Percentiles rank a stretch among this genome's conserved stretches.
Conservation (phyloP, 2,888 invertebrate genomes). For the Stenodera caucasica region DNA sequence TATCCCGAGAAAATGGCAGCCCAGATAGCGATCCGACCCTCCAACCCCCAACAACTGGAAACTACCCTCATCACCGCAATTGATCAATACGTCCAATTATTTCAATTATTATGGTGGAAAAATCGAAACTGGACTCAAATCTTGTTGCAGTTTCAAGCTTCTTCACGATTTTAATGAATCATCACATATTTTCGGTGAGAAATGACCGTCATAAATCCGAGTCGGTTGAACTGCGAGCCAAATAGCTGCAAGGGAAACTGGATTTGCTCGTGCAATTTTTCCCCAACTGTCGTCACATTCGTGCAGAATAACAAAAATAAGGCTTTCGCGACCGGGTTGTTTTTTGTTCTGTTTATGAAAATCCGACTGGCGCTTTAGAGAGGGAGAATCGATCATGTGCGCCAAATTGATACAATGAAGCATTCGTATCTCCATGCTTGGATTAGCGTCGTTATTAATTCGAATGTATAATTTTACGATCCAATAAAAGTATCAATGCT, state of each 20-base stretch:
- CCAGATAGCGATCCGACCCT: background rate
- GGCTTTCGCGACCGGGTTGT: too few relatives aligned
- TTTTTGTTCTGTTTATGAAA: too few relatives aligned
- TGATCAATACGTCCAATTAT: background rate
- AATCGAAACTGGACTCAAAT: too few relatives aligned
- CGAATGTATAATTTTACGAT: background rate
- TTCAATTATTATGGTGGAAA: too few relatives aligned
- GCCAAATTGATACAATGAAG: background rate
- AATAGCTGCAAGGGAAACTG: background rate
- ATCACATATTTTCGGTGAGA: background rate
- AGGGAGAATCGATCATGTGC: too few relatives aligned
- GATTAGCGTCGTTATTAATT: background rate
- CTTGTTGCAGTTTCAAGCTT: too few relatives aligned
- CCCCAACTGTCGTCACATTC: background rate
- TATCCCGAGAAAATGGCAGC: background rate
- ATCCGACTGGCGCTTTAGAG: too few relatives aligned
- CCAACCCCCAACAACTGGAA: background rate
- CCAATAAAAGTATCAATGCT: background rate
- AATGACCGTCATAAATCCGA: background rate
- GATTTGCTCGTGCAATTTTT: background rate
- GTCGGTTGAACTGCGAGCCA: too few relatives aligned
- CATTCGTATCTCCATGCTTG: background rate
- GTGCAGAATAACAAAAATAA: too few relatives aligned
- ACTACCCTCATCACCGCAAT: background rate
- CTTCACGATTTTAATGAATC: background rate